Evolutionary conservation across 2,797 vertebrate species (phyloP).

Genomic region (Parauchenoglanis ngamensis): DNA sequence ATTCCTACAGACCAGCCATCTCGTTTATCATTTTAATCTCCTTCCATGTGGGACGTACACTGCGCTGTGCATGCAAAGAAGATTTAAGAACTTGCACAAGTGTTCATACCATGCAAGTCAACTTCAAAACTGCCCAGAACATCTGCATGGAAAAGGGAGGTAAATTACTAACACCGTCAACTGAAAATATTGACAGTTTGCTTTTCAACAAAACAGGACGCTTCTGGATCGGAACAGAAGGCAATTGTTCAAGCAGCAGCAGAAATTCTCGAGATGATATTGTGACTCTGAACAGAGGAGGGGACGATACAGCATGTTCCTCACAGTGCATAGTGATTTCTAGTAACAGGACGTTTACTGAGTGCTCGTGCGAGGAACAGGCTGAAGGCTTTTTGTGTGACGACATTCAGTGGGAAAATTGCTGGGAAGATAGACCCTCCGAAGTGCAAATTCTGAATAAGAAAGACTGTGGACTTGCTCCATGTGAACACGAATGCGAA

Average conservation of each 20-base stretch:
- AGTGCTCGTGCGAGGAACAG: conserved; percentile 58
- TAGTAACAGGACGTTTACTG: conserved; percentile 52
- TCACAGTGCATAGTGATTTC: conserved; percentile 65
- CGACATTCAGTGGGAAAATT: conserved; percentile 63
- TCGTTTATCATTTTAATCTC: conserved; percentile 9
- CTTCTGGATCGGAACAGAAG: conserved; percentile 79
- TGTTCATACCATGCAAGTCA: conserved; percentile 41
- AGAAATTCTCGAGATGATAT: conserved; percentile 65
- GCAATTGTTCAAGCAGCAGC: not conserved
- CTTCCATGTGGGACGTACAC: not conserved
- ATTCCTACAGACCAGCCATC: not conserved
- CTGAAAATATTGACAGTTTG: not conserved
- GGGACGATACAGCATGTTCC: conserved; percentile 54
- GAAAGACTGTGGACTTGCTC: conserved; percentile 38
- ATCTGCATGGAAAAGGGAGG: conserved; percentile 60
- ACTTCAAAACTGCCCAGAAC: conserved; percentile 65
- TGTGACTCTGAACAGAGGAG: conserved; percentile 19
- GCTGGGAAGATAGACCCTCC: not conserved
- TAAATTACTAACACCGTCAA: conserved; percentile 47
- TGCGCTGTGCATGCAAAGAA: conserved; percentile 39
- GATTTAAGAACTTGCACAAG: conserved; percentile 33
- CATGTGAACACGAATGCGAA: conserved; percentile 75
- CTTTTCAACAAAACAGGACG: conserved; percentile 54
- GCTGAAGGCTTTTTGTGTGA: conserved; percentile 66
- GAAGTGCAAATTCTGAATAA: conserved; percentile 2